Conservation (phyloP, 2,888 invertebrate genomes). For the Drosophila putrida region DNA sequence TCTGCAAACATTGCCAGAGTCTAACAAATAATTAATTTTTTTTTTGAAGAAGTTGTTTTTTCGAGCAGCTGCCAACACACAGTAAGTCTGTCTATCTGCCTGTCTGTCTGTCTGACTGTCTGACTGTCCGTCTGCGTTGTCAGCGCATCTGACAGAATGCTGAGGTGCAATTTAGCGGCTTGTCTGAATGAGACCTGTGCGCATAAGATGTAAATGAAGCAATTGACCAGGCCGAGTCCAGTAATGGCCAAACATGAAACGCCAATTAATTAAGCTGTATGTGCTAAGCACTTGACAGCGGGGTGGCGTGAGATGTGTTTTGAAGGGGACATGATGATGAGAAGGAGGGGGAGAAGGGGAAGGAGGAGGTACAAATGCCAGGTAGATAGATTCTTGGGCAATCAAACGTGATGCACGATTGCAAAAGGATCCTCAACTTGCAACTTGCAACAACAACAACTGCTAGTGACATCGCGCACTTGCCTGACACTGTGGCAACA, state of each 20-base stretch:
- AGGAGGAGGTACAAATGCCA: slow-evolving; percentile 8
- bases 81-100: neutral
- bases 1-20: neutral
- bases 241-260: slow-evolving; percentile 38
- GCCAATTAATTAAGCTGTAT: slow-evolving; percentile 60
- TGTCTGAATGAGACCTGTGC: slow-evolving; percentile 47
- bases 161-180: slow-evolving; percentile 40
- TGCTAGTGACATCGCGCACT: slow-evolving; percentile 43
- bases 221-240: slow-evolving; percentile 33
- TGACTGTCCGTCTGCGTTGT: neutral
- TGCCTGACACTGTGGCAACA: slow-evolving; percentile 25
- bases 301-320: slow-evolving; percentile 6
- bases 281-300: slow-evolving; percentile 38
- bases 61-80: neutral
- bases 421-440: slow-evolving; percentile 65
- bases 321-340: neutral
- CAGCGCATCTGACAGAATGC: slow-evolving; percentile 32
- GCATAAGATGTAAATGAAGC: slow-evolving; percentile 57
- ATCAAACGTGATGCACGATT: slow-evolving; percentile 59
- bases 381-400: slow-evolving; percentile 55
- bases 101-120: neutral
- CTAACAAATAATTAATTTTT: slow-evolving; percentile 17
- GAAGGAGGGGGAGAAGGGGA: no score
- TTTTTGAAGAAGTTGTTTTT: slow-evolving; percentile 6
- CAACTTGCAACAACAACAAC: slow-evolving; percentile 2